Evolutionary conservation across 2,113 vertebrate species (phyloP).

Genomic region (Anseranas semipalmata): DNA sequence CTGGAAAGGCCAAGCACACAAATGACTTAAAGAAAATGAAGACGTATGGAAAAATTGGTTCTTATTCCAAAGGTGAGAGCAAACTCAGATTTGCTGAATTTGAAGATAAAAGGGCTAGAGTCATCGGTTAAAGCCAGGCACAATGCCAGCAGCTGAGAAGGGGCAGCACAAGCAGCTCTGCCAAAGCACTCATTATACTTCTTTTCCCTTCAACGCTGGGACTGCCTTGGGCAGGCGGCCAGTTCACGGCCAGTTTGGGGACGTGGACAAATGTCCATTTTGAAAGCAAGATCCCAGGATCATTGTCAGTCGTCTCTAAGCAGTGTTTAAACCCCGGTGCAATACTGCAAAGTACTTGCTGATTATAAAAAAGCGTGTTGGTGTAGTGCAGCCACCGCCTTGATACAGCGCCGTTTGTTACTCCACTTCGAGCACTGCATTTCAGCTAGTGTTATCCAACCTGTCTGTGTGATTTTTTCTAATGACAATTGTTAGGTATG

Average conservation of each 20-base stretch:
- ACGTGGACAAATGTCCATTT: neutral
- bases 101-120: neutral
- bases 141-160: neutral
- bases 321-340: neutral
- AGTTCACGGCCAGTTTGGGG: neutral
- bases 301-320: neutral
- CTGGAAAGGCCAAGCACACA: neutral
- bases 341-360: neutral
- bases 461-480: neutral
- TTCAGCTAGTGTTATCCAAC: neutral
- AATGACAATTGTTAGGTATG: neutral
- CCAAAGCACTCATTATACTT: neutral
- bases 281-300: slow-evolving; percentile 18
- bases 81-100: neutral
- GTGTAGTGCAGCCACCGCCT: neutral
- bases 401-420: neutral
- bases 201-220: neutral
- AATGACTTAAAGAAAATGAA: neutral
- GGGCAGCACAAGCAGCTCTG: neutral
- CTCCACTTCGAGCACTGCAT: neutral
- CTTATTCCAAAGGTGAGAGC: neutral
- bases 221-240: neutral
- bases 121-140: slow-evolving; percentile 5
- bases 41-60: neutral
- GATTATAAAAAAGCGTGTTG: neutral